phyloP scores from a whole-genome alignment of 2,888 invertebrate genomes.

The Drosophila fungiperda region DNA sequence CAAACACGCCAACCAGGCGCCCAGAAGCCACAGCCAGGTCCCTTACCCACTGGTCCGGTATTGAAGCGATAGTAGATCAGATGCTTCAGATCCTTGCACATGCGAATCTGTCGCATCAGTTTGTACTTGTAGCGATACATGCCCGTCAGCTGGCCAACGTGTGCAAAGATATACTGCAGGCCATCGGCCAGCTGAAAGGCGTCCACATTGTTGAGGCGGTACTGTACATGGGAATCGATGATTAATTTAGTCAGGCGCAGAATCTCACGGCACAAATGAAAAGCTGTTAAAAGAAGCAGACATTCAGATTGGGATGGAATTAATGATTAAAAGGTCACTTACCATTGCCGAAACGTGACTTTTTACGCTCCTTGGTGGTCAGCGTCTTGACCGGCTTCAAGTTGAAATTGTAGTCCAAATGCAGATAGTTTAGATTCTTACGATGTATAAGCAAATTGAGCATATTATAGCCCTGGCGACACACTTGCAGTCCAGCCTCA shows the following conservation, averaged over 20 bases:
- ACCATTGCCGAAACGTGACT: conserved; percentile 98
- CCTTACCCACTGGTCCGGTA: conserved; percentile 99
- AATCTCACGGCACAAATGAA: conserved; percentile 99
- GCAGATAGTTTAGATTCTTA: conserved; percentile 99
- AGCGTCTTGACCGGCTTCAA: conserved; percentile 99
- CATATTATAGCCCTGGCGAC: conserved; percentile 99
- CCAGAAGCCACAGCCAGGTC: conserved; percentile 99
- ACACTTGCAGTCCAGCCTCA: conserved; percentile 98
- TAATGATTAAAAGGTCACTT: conserved; percentile 43
- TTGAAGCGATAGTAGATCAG: conserved; percentile 99
- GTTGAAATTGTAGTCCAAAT: conserved; percentile 99
- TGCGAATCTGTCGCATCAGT: conserved; percentile 98
- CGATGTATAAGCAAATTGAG: conserved; percentile 98
- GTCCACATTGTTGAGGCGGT: conserved; percentile 99
- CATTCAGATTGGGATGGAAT: background rate
- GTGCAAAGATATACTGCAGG: conserved; percentile 99
- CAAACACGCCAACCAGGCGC: conserved; percentile 99
- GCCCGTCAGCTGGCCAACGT: conserved; percentile 99
- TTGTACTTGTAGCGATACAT: conserved; percentile 99
- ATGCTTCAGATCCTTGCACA: conserved; percentile 99
- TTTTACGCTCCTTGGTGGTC: conserved; percentile 99
- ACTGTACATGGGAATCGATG: conserved; percentile 99
- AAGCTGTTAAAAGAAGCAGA: conserved; percentile 88
- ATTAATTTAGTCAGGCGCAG: conserved; percentile 98
- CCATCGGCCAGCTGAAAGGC: conserved; percentile 99